These are phyloP conservation scores for Hypselothyrea guttata DNA, from an alignment of 2,888 invertebrate species.

Conservation along the genomic window DNA sequence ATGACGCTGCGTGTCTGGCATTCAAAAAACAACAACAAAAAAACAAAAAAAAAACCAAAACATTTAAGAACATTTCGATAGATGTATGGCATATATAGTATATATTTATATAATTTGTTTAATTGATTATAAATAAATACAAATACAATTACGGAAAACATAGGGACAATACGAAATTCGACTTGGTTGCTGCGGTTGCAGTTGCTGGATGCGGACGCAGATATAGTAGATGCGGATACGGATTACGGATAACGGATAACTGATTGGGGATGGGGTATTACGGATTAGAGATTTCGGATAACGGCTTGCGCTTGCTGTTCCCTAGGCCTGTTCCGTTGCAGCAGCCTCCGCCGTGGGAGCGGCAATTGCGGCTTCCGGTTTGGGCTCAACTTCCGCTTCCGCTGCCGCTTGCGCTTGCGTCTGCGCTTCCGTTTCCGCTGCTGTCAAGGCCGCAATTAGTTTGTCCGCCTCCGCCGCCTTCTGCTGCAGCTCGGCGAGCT, in stretches of 20 bases:
- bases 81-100: constrained; percentile 25
- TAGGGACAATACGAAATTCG: constrained; percentile 31
- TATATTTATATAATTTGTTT: constrained; percentile 44
- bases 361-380: constrained; percentile 2
- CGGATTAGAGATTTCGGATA: neutral
- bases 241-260: neutral
- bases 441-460: constrained; percentile 50
- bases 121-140: constrained; percentile 76
- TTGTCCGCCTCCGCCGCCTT: constrained; percentile 67
- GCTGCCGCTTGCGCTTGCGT: constrained; percentile 15
- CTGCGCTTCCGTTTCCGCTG: constrained; percentile 10
- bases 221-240: neutral
- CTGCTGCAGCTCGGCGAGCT: constrained; percentile 49
- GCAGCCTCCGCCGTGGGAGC: constrained; percentile 8
- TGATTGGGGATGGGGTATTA: neutral
- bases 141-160: constrained; percentile 59
- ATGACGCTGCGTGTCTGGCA: constrained; percentile 15
- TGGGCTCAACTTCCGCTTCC: constrained; percentile 12
- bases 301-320: neutral
- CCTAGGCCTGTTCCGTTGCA: constrained; percentile 48
- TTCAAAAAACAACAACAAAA: neutral
- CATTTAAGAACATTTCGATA: constrained; percentile 1
- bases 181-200: neutral
- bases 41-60: neutral
- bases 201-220: constrained; percentile 1